A percentile compares a stretch with the other conserved stretches of the same genome.
Evolutionary conservation across 2,797 vertebrate genomes (phyloP).

Genomic region (Myotis findleyi): DNA sequence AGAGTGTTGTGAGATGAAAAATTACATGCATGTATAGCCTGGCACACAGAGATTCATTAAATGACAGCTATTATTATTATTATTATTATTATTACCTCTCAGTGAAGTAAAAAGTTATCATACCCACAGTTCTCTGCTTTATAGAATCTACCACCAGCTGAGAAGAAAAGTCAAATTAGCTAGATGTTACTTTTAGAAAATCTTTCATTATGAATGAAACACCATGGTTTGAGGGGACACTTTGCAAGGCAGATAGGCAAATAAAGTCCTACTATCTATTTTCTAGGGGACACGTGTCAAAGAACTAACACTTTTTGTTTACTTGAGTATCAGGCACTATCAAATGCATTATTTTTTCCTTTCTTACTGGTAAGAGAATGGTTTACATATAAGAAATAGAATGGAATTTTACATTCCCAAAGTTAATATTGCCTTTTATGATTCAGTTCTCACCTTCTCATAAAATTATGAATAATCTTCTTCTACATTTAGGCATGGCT

Average conservation of each 20-base stretch:
- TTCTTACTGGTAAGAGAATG: not conserved
- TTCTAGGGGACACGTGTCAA: not conserved
- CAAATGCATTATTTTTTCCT: not conserved
- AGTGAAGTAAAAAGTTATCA: not conserved
- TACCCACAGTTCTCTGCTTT: not conserved
- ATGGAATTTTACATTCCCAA: not conserved
- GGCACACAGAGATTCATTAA: not conserved
- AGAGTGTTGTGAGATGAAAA: not conserved
- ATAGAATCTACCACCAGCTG: not conserved
- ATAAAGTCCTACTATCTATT: not conserved
- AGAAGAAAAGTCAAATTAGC: not conserved
- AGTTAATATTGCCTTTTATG: constrained; percentile 26
- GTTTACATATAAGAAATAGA: not conserved
- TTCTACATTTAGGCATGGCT: not conserved
- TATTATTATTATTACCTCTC: not conserved
- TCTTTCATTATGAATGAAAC: not conserved
- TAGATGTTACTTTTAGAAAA: not conserved
- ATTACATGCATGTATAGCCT: not conserved
- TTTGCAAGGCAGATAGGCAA: not conserved
- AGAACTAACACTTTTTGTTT: not conserved
- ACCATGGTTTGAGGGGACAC: not conserved
- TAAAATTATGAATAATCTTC: constrained; percentile 13
- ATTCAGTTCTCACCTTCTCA: constrained; percentile 26
- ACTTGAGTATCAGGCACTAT: not conserved
- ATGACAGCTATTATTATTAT: not conserved